Conservation (phyloP, 2,113 vertebrate species). For the Ciconia maguari region DNA sequence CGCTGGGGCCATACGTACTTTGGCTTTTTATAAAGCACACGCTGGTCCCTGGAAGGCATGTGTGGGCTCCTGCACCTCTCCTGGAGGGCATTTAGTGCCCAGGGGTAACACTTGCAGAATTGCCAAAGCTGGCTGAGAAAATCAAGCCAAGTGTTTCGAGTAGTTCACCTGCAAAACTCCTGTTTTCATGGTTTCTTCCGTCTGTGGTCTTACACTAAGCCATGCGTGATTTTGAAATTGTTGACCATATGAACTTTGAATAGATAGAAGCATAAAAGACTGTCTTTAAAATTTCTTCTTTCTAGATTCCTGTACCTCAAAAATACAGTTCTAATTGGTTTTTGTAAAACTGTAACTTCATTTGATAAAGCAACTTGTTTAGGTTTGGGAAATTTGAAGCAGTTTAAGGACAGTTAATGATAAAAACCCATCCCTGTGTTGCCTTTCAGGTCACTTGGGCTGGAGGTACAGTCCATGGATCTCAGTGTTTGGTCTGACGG, state of each 20-base stretch:
- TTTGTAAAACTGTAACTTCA: neutral
- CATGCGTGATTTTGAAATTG: neutral
- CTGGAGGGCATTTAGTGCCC: neutral
- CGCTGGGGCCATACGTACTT: accelerated
- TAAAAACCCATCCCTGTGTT: neutral
- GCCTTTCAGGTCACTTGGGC: neutral
- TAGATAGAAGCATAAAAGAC: neutral
- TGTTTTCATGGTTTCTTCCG: neutral
- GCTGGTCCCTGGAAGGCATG: accelerated
- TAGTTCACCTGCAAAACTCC: neutral
- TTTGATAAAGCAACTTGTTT: neutral
- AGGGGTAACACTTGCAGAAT: neutral
- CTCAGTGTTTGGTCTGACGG: neutral
- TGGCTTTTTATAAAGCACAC: neutral
- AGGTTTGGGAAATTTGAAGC: neutral
- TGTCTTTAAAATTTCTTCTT: neutral
- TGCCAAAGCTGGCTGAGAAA: neutral
- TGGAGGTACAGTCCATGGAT: neutral
- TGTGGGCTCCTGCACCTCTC: neutral
- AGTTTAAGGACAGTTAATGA: neutral
- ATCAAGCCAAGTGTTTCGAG: neutral
- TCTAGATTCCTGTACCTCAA: neutral
- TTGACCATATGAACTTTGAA: neutral
- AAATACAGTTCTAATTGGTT: neutral
- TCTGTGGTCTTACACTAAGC: neutral